These are phyloP conservation scores for Pocillopora meandrina DNA, from an alignment of 92 coral and sea anemone species.

Conservation along the genomic window DNA sequence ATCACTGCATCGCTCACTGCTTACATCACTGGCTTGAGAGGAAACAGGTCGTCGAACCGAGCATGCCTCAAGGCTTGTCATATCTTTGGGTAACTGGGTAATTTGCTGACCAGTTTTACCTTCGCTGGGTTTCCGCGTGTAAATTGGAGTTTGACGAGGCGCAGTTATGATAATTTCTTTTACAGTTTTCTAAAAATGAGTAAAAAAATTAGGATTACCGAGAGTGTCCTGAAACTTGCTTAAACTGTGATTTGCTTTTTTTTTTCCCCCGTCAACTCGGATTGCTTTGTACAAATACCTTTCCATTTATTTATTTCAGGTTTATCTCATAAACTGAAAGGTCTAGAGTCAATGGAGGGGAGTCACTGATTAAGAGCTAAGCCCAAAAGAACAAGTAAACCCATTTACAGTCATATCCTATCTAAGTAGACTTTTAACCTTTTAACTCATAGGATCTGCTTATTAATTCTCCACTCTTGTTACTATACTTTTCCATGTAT, in stretches of 20 bases:
- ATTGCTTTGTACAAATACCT: not conserved
- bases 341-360: too few relatives aligned
- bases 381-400: too few relatives aligned
- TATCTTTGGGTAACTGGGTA: not conserved
- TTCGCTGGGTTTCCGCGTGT: conserved; percentile 20
- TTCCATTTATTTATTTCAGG: too few relatives aligned
- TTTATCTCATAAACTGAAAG: not conserved
- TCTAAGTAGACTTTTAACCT: too few relatives aligned
- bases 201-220: not conserved
- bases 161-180: not conserved
- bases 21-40: conserved; percentile 4
- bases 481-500: too few relatives aligned
- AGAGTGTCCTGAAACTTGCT: not conserved
- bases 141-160: conserved; percentile 17
- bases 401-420: too few relatives aligned
- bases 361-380: too few relatives aligned
- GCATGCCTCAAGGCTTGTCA: not conserved
- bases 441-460: too few relatives aligned
- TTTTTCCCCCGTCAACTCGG: not conserved
- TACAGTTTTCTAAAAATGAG: conserved; percentile 13
- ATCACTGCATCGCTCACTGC: conserved; percentile 43
- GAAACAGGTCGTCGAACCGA: conserved; percentile 8
- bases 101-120: conserved; percentile 17
- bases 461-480: too few relatives aligned
- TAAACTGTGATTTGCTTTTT: not conserved